phyloP scores from a whole-genome alignment of 2,797 vertebrate genomes.

The Picus viridis region DNA sequence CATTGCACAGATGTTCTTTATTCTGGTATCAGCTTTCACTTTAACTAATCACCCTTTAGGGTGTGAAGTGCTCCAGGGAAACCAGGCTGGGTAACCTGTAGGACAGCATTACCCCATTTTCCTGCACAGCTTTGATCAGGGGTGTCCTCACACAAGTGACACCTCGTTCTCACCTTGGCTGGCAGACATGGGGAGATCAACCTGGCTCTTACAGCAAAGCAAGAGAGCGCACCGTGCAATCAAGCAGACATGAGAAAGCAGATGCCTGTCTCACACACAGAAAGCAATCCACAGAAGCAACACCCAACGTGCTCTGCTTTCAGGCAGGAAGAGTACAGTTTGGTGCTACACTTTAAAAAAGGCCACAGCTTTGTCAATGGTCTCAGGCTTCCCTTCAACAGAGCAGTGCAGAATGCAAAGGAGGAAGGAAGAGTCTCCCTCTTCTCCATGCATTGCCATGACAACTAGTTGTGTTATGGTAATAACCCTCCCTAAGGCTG shows the following conservation, averaged over 20 bases:
- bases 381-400: slow-evolving; percentile 17
- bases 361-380: background rate
- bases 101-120: background rate
- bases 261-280: background rate
- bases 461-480: slow-evolving; percentile 67
- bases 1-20: background rate
- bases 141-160: background rate
- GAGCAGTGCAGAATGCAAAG: slow-evolving; percentile 14
- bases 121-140: background rate
- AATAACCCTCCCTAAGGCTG: slow-evolving; percentile 62
- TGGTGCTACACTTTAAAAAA: background rate
- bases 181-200: background rate
- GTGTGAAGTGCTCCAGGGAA: background rate
- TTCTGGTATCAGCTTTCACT: background rate
- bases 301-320: rapidly evolving
- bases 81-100: background rate
- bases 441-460: slow-evolving; percentile 61
- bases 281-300: background rate
- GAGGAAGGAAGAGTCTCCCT: slow-evolving; percentile 68
- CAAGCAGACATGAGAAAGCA: background rate
- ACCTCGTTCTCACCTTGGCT: background rate
- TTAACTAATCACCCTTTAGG: background rate
- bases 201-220: background rate
- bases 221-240: background rate
- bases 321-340: background rate